A percentile compares a stretch with the other conserved stretches of the same genome.
Evolutionary conservation across 1,140 invertebrate species (phyloP).

Genomic region (Eurosta solidaginis): DNA sequence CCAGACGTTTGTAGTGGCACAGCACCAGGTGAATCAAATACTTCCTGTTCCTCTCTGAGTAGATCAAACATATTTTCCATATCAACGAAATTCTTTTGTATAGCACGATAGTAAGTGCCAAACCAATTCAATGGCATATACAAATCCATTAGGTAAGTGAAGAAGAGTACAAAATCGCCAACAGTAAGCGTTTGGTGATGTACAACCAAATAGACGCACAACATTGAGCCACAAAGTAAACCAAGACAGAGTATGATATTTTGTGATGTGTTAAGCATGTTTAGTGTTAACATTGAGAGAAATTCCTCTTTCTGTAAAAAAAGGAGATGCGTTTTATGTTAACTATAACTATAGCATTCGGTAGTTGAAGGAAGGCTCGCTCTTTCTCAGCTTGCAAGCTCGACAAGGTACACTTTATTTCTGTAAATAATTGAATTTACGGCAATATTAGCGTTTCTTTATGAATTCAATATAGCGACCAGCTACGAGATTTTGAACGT

Average conservation of each 20-base stretch:
- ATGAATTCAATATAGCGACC: no score
- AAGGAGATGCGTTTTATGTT: constrained; percentile 20
- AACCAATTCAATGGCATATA: constrained; percentile 97
- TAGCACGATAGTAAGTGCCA: constrained; percentile 96
- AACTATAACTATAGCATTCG: neutral
- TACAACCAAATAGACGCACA: constrained; percentile 84
- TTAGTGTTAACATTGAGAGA: constrained; percentile 81
- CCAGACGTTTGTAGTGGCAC: constrained; percentile 71
- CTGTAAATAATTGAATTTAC: neutral
- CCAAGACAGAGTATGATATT: constrained; percentile 88
- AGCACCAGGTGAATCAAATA: constrained; percentile 81
- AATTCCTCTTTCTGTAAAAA: constrained; percentile 81
- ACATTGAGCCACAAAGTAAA: constrained; percentile 81
- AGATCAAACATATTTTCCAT: constrained; percentile 99
- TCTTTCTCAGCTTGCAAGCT: no score
- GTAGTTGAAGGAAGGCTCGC: no score
- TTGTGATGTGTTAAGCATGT: constrained; percentile 87
- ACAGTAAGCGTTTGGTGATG: constrained; percentile 73
- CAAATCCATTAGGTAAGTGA: constrained; percentile 93
- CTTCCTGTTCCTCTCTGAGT: constrained; percentile 82
- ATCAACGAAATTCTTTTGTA: constrained; percentile 96
- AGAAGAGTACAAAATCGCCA: constrained; percentile 94
- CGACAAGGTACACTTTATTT: neutral
- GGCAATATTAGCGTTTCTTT: no score
- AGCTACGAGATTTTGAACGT: no score